Evolutionary conservation across 1,140 invertebrate species (phyloP), one percentile per base, ranked within the genome.

Genomic region (Sminthurides bifidus): DNA sequence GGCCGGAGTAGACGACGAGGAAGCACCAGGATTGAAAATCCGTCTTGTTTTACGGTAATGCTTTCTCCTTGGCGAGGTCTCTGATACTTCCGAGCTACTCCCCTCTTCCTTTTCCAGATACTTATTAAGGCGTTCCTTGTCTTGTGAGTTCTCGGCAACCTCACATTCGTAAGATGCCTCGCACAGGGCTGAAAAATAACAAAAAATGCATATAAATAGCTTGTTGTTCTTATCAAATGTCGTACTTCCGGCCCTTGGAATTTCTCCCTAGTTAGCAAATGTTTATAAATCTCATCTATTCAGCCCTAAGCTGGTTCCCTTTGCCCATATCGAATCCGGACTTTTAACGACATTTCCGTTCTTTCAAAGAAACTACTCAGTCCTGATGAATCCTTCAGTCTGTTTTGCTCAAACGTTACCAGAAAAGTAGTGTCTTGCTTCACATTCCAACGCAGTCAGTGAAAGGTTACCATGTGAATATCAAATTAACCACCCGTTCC

Each of bases 111-210:
- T 56, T 1, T 56, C 43, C 3, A 64, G 48, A 38, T 65, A 65
- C 37, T 65, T 65, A n/a, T n/a, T n/a, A 17, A 65, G 54, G 68
- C 85, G 77, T 71, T 89, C 86, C 68, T 87, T 88, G 67, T 92
- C 87, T 62, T 83, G 82, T 63, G 81, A 84, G 70, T 85, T 88
- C 68, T 90, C 87, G 21, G 88, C 85, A 35, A 82, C 78, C 73
- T 92, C 88, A 72, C 87, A 90, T 67, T 90, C 87, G 71, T 87
- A 92, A 14, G 87, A 91, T 52, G 87, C 83, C 65, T 88, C 70
- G 40, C 84, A 81, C 61, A 92, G 71, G 45, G 84, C 85, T 84
- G 68, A 3, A 29, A 33, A 50, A 44, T 33, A 6, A 26, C 15
- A 58, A 30, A 4, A 52, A 10, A 26, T 23, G 17, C 33, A 52